Percentiles rank a stretch among this genome's conserved stretches.
Evolutionary conservation across 2,113 vertebrate genomes (phyloP).

Genomic region (Opisthocomus hoazin): DNA sequence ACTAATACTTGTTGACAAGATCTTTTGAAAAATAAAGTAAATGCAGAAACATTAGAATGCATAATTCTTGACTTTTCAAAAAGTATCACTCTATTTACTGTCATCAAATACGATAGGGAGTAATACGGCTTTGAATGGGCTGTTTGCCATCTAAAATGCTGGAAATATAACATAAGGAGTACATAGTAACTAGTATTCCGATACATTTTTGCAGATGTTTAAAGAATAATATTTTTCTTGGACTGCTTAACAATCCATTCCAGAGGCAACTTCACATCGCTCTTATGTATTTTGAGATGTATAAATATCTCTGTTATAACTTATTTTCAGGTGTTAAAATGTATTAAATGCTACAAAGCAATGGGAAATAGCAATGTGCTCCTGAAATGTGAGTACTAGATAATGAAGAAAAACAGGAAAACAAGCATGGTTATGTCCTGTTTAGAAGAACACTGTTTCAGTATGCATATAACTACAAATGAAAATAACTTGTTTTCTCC

Average conservation of each 20-base stretch:
- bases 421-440: not conserved
- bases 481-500: not conserved
- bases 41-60: not conserved
- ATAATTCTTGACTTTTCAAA: not conserved
- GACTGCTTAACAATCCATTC: not conserved
- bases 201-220: not conserved
- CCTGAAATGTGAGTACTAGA: not conserved
- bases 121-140: not conserved
- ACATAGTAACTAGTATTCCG: not conserved
- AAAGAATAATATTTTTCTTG: not conserved
- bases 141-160: not conserved
- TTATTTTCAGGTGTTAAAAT: not conserved
- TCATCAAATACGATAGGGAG: not conserved
- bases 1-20: not conserved
- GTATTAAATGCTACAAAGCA: not conserved
- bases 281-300: not conserved
- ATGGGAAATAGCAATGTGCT: not conserved
- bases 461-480: not conserved
- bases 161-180: not conserved
- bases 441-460: not conserved
- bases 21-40: not conserved
- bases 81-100: not conserved
- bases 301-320: not conserved
- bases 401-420: not conserved
- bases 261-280: not conserved